A percentile compares a stretch with the other conserved stretches of the same genome.
Conservation (phyloP, 1,140 invertebrate species). For the Ruditapes philippinarum region DNA sequence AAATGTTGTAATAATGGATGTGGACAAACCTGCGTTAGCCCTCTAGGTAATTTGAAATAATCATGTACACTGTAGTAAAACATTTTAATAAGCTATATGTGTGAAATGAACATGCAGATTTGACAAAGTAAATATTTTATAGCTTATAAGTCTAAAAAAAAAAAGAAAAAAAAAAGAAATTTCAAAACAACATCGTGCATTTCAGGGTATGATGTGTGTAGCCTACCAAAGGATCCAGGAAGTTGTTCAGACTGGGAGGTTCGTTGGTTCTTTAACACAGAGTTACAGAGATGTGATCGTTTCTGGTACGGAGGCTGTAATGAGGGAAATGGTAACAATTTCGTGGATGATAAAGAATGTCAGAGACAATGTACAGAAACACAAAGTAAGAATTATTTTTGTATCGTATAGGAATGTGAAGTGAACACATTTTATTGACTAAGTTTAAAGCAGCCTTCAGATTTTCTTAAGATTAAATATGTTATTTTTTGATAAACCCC, state of each 20-base stretch:
- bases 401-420: too few species aligned
- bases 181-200: too few species aligned
- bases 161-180: too few species aligned
- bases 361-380: slow-evolving; percentile 56
- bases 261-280: slow-evolving; percentile 75
- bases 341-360: slow-evolving; percentile 73
- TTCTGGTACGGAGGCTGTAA: slow-evolving; percentile 83
- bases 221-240: slow-evolving; percentile 89
- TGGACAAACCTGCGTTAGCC: slow-evolving; percentile 58
- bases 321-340: slow-evolving; percentile 79
- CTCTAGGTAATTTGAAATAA: neutral
- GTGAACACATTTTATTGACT: too few species aligned
- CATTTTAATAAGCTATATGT: too few species aligned
- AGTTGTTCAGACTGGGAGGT: slow-evolving; percentile 88
- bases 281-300: slow-evolving; percentile 71
- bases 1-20: slow-evolving; percentile 66
- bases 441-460: too few species aligned
- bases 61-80: too few species aligned
- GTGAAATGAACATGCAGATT: too few species aligned
- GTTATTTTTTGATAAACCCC: too few species aligned
- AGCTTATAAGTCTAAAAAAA: too few species aligned
- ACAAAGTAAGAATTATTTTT: slow-evolving; percentile 11
- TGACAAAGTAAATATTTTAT: too few species aligned
- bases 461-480: too few species aligned
- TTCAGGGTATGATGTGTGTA: slow-evolving; percentile 89